Percentiles rank a stretch among this genome's conserved stretches.
Conservation (phyloP, 2,888 invertebrate species). For the Hydraecia micacea region DNA sequence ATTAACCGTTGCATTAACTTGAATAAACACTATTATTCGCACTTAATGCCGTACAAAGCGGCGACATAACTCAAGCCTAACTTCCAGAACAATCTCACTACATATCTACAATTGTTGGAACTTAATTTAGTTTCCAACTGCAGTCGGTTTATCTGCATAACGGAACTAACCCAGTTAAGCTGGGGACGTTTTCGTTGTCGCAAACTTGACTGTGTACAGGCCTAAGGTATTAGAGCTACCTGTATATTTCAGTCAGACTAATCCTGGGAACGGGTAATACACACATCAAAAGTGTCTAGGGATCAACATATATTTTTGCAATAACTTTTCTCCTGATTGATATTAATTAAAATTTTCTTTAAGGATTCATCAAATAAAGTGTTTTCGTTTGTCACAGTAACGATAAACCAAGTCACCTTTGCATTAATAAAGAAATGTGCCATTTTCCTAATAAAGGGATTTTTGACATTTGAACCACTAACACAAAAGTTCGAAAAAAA, state of each 20-base stretch:
- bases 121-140: constrained; percentile 77
- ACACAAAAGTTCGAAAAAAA: too few species aligned
- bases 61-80: constrained; percentile 57
- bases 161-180: constrained; percentile 70
- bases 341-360: too few species aligned
- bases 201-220: constrained; percentile 49
- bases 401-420: too few species aligned
- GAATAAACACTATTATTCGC: constrained; percentile 60
- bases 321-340: too few species aligned
- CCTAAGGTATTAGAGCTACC: constrained; percentile 42
- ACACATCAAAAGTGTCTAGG: too few species aligned
- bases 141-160: constrained; percentile 75
- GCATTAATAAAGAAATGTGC: too few species aligned
- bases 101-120: constrained; percentile 63
- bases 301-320: too few species aligned
- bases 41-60: constrained; percentile 65
- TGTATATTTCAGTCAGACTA: constrained; percentile 28
- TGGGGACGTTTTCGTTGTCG: constrained; percentile 65
- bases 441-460: too few species aligned
- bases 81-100: constrained; percentile 59
- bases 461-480: too few species aligned
- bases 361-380: too few species aligned
- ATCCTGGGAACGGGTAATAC: constrained; percentile 30
- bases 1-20: constrained; percentile 49
- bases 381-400: too few species aligned